Evolutionary conservation across 2,888 invertebrate species (phyloP).

Genomic region (Ptychoptera contaminata): DNA sequence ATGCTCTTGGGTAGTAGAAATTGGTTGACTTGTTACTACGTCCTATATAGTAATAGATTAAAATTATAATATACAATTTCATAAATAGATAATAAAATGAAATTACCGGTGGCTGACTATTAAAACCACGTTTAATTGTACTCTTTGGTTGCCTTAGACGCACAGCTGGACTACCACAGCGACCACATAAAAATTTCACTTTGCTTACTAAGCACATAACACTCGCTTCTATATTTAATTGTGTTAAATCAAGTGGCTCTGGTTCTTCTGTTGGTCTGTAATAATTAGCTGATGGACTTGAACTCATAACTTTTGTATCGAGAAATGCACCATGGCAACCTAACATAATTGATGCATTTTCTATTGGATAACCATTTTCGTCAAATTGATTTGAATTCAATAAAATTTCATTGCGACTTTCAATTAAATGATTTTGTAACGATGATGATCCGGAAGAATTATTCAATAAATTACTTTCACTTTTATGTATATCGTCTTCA

Average conservation of each 20-base stretch:
- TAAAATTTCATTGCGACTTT: constrained; percentile 13
- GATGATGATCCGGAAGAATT: too few relatives aligned
- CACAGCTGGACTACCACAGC: constrained; percentile 56
- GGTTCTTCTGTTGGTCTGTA: constrained; percentile 67
- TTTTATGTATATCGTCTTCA: too few relatives aligned
- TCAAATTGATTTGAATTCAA: constrained; percentile 12
- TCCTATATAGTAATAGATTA: constrained; percentile 13
- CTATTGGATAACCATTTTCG: constrained; percentile 13
- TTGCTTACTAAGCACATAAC: constrained; percentile 75
- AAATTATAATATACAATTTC: background rate
- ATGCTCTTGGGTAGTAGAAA: constrained; percentile 1
- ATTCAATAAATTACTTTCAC: too few relatives aligned
- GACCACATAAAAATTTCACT: constrained; percentile 58
- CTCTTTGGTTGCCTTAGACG: constrained; percentile 38
- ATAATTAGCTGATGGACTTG: constrained; percentile 49
- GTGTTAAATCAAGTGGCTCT: constrained; percentile 73
- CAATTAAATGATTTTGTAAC: constrained; percentile 1
- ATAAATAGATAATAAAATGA: constrained; percentile 2
- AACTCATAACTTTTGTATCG: constrained; percentile 34
- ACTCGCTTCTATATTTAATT: constrained; percentile 73
- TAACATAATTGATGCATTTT: constrained; percentile 14
- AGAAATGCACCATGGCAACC: constrained; percentile 27
- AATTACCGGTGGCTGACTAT: constrained; percentile 17
- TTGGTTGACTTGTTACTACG: constrained; percentile 22
- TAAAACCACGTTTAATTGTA: constrained; percentile 22